These are phyloP conservation scores for Ophioninae sp. DNA, from an alignment of 2,888 invertebrate genomes.

Conservation along the genomic window DNA sequence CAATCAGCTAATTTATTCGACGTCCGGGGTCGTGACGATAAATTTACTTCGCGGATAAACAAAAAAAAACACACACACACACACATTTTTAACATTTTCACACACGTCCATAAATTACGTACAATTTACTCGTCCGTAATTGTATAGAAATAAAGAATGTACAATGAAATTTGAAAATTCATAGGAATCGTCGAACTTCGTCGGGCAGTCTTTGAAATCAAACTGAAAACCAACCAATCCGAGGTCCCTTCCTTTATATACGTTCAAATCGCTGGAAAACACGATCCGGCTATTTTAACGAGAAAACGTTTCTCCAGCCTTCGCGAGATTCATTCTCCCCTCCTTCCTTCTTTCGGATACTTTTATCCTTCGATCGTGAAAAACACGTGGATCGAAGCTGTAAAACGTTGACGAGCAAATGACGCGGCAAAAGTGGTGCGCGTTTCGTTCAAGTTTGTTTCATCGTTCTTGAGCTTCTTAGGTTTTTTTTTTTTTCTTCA, in stretches of 20 bases:
- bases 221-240: constrained; percentile 56
- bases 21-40: neutral
- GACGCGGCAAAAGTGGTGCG: neutral
- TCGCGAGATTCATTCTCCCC: constrained; percentile 13
- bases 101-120: too few relatives aligned
- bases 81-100: too few relatives aligned
- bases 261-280: constrained; percentile 30
- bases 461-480: neutral
- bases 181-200: constrained; percentile 3
- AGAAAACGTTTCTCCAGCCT: constrained; percentile 61
- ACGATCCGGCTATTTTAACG: constrained; percentile 33
- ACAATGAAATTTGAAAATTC: neutral
- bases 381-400: constrained; percentile 18
- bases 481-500: neutral
- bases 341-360: neutral
- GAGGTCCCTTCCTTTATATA: constrained; percentile 56
- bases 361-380: constrained; percentile 29
- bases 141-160: neutral
- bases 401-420: constrained; percentile 9
- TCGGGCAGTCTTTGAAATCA: constrained; percentile 22
- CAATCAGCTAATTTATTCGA: neutral
- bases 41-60: too few relatives aligned
- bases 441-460: neutral
- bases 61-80: too few relatives aligned
- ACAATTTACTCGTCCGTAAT: too few relatives aligned